phyloP scores from a whole-genome alignment of 2,113 vertebrate species.

The Labeo catla region DNA sequence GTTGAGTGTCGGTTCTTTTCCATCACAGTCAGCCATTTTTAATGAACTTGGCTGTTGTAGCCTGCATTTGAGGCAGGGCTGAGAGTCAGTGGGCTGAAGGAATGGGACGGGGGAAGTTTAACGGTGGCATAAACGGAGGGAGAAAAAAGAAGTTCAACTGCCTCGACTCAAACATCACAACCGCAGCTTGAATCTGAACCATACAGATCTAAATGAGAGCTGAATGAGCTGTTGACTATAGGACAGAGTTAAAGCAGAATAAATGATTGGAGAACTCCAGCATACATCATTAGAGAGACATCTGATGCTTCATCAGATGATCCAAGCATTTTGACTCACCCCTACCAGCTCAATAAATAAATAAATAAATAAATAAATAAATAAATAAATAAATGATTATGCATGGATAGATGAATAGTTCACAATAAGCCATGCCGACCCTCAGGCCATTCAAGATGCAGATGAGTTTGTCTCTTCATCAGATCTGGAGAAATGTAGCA shows the following conservation, averaged over 20 bases:
- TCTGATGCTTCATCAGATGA: not conserved
- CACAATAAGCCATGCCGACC: not conserved
- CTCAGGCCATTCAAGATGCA: not conserved
- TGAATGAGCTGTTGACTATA: no score
- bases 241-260: not conserved
- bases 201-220: not conserved
- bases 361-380: not conserved
- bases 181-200: not conserved
- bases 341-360: not conserved
- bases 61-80: constrained; percentile 44
- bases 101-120: constrained; percentile 1
- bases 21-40: constrained; percentile 57
- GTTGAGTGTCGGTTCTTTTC: constrained; percentile 44
- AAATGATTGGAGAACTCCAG: not conserved
- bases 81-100: constrained; percentile 38
- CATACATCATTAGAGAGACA: not conserved
- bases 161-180: not conserved
- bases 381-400: not conserved
- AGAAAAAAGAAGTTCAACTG: not conserved
- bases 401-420: not conserved
- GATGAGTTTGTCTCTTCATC: not conserved
- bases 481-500: not conserved
- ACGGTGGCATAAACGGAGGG: not conserved
- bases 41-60: constrained; percentile 52
- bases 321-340: no score